Evolutionary conservation across 1,140 invertebrate genomes (phyloP).

Genomic region (Pentalonia nigronervosa): DNA sequence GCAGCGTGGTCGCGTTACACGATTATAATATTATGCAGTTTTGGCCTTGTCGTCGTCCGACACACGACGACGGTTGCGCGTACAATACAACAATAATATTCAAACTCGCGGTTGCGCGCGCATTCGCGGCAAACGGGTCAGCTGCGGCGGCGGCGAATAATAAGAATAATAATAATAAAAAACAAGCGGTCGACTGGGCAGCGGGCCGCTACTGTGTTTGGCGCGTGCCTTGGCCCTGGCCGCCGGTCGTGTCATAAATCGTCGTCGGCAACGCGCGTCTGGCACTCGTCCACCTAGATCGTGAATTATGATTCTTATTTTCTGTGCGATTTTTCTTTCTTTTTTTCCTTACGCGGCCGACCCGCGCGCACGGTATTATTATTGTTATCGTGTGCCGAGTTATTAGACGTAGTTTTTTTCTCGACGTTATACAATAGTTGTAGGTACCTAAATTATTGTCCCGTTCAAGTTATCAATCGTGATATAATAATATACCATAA

Average conservation of each 20-base stretch:
- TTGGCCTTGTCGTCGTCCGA: constrained; percentile 23
- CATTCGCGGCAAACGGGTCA: background rate
- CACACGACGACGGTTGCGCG: background rate
- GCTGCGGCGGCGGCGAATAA: background rate
- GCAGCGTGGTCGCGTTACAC: no score
- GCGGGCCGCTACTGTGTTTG: constrained; percentile 17
- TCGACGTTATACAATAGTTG: no score
- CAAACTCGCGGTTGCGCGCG: background rate
- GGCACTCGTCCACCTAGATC: constrained; percentile 45
- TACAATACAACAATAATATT: background rate
- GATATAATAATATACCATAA: no score
- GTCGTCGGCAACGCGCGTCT: constrained; percentile 41
- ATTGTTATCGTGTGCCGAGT: no score
- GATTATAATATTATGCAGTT: background rate
- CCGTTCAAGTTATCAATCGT: no score
- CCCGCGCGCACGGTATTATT: no score
- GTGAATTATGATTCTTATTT: constrained; percentile 45
- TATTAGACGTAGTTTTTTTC: no score
- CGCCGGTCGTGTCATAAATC: constrained; percentile 43
- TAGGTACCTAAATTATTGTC: no score
- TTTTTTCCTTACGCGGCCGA: background rate
- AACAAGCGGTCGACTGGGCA: constrained; percentile 1
- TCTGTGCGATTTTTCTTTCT: constrained; percentile 19
- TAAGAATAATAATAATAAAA: constrained; percentile 19
- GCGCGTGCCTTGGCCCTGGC: constrained; percentile 47